phyloP scores from a whole-genome alignment of 1,140 invertebrate genomes.

The Nephila pilipes region DNA sequence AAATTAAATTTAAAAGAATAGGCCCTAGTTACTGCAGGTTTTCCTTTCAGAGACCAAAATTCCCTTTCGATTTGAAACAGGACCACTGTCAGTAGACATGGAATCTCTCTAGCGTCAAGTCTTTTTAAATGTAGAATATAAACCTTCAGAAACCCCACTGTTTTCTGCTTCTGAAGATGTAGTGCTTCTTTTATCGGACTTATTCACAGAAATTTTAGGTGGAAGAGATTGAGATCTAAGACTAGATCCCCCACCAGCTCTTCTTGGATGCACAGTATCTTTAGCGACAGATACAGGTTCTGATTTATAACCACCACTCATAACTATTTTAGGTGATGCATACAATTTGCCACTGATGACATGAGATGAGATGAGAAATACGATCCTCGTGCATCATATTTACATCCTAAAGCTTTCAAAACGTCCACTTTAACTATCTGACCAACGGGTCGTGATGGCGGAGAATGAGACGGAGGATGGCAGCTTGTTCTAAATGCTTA shows the following conservation, averaged over 20 bases:
- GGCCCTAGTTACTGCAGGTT: slow-evolving; percentile 63
- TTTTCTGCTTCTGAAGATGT: slow-evolving; percentile 78
- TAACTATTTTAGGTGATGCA: slow-evolving; percentile 92
- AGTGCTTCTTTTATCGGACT: slow-evolving; percentile 64
- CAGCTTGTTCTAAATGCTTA: slow-evolving; percentile 82
- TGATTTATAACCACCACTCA: slow-evolving; percentile 85
- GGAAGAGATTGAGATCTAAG: slow-evolving; percentile 82
- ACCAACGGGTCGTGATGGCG: slow-evolving; percentile 85
- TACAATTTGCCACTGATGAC: slow-evolving; percentile 92
- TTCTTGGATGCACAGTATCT: slow-evolving; percentile 61
- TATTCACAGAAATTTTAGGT: slow-evolving; percentile 77
- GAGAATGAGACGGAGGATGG: slow-evolving; percentile 87
- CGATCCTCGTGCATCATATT: slow-evolving; percentile 63
- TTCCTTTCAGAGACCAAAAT: slow-evolving; percentile 66
- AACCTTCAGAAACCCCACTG: slow-evolving; percentile 76
- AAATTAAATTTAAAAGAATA: slow-evolving; percentile 75
- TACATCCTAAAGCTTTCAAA: slow-evolving; percentile 75
- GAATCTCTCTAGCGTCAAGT: slow-evolving; percentile 73
- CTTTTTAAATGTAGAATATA: slow-evolving; percentile 76
- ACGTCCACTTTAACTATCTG: slow-evolving; percentile 77
- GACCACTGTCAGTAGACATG: slow-evolving; percentile 74
- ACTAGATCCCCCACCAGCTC: slow-evolving; percentile 75
- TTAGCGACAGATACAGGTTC: slow-evolving; percentile 46
- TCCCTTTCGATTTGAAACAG: slow-evolving; percentile 68
- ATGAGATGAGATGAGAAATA: slow-evolving; percentile 85